A percentile compares a stretch with the other conserved stretches of the same genome.
phyloP scores from a whole-genome alignment of 1,140 invertebrate genomes.

The Aleiodes sp. region DNA sequence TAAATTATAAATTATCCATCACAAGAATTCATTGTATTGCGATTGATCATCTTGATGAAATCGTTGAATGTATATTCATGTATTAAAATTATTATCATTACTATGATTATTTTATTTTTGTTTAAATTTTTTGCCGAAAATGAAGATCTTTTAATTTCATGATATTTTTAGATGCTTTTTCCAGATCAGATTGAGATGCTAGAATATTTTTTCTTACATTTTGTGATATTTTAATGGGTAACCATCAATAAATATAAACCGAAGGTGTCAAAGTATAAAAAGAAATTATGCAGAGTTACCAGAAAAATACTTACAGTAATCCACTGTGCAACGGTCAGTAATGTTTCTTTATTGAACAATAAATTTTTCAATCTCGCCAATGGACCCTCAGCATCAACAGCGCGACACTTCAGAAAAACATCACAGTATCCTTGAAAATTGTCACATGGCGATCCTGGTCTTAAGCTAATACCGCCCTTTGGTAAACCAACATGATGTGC shows the following conservation, averaged over 20 bases:
- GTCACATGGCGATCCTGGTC: constrained; percentile 96
- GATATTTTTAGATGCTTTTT: too few species aligned
- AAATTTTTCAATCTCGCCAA: constrained; percentile 96
- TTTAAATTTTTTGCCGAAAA: too few species aligned
- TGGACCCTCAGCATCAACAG: constrained; percentile 98
- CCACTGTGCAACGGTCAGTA: constrained; percentile 88
- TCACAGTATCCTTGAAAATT: constrained; percentile 99
- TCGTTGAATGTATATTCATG: too few species aligned
- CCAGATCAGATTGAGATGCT: too few species aligned
- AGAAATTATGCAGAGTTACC: neutral
- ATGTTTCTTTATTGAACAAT: constrained; percentile 90
- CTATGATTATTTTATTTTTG: too few species aligned
- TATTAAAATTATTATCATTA: too few species aligned
- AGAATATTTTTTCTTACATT: too few species aligned
- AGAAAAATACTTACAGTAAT: constrained; percentile 72
- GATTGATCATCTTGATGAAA: too few species aligned
- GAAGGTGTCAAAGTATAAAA: neutral
- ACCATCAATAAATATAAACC: neutral
- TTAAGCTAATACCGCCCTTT: constrained; percentile 85
- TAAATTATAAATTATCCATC: too few species aligned
- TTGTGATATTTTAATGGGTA: too few species aligned
- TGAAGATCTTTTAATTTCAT: too few species aligned
- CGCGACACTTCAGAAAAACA: constrained; percentile 96
- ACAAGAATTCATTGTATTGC: too few species aligned
- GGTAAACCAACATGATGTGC: constrained; percentile 78